Evolutionary conservation across 2,888 invertebrate species (phyloP), one percentile per base, ranked within the genome.

Genomic region (Eristalis arbustorum): DNA sequence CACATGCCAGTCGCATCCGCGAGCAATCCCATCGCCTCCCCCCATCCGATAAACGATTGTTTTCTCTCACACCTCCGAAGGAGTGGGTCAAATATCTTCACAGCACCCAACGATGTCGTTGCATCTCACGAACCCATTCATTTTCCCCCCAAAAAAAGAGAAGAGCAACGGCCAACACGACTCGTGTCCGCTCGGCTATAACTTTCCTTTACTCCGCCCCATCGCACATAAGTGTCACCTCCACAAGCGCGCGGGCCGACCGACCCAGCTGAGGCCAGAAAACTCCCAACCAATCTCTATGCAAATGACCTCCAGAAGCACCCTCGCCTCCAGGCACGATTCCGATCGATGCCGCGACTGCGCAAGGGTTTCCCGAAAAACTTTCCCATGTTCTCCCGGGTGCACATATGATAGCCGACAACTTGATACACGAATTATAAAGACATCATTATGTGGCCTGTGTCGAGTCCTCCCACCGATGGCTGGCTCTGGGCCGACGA

Each of bases 381-480:
- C 83, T 79, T 83, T 83, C 85, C 85, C 85, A 82, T 87, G 85
- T 87, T 78, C 75, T 75, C 63, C 73, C 82, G 77, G 59, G 66
- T 28, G 59, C 77, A 87, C 66, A 83, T 79, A 87, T 87, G 78
- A 83, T 83, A 78, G 71, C 87, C 87, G 59, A 87, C 83, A 83
- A 87, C 83, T 83, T 71, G 83, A 83, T 83, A 87, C 87, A 87
- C 83, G 87, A 87, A 87, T 87, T 87, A 87, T 87, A 83, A 83
- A 87, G 87, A 87, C 87, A 79, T 87, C 87, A 87, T 87, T 87
- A 87, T 82, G 72, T 82, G 78, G 78, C 63, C 62, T 6, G 59
- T n/a, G 11, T 25, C 11, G 42, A 62, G 23, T 64, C 25, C 66
- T 25, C 42, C 42, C 57, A n/a, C 57, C 25, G n/a, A 8, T 5